Percentiles rank a stretch among this genome's conserved stretches.
These are phyloP conservation scores for Sarcoramphus papa DNA, from an alignment of 2,797 vertebrate species.

Conservation along the genomic window DNA sequence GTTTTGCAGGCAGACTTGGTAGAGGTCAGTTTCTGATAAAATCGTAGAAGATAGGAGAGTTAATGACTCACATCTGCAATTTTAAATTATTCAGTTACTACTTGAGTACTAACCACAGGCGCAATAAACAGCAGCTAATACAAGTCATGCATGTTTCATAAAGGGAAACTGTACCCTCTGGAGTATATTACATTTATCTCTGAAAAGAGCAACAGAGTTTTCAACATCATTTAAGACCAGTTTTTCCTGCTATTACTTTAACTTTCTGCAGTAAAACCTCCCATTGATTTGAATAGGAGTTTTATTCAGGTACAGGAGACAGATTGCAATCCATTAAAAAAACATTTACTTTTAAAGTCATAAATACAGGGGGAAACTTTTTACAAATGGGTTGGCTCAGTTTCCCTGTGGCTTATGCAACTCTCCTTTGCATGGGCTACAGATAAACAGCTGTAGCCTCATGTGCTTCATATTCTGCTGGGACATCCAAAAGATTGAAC, in stretches of 20 bases:
- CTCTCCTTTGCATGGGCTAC: neutral
- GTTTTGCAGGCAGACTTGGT: neutral
- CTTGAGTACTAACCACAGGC: conserved; percentile 3
- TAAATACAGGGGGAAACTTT: neutral
- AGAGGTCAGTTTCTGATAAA: conserved; percentile 34
- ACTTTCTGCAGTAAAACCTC: neutral
- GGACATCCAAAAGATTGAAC: neutral
- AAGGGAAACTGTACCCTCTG: conserved; percentile 7
- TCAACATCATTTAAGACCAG: neutral
- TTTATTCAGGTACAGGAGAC: neutral
- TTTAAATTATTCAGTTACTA: conserved; percentile 51
- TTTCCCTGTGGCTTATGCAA: neutral
- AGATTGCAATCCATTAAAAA: neutral
- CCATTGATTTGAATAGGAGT: neutral
- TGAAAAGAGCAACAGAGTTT: neutral
- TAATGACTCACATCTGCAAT: conserved; percentile 40
- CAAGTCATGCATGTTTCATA: conserved; percentile 48
- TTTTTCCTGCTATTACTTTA: neutral
- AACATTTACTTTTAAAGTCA: neutral
- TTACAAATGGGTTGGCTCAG: neutral
- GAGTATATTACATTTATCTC: neutral
- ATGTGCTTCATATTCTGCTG: neutral
- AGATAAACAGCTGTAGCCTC: neutral
- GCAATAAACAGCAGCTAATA: conserved; percentile 15
- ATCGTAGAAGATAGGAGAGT: neutral